Base-by-base conservation (phyloP, 2,797 vertebrate genomes). In the Cyclura pinguis region DNA sequence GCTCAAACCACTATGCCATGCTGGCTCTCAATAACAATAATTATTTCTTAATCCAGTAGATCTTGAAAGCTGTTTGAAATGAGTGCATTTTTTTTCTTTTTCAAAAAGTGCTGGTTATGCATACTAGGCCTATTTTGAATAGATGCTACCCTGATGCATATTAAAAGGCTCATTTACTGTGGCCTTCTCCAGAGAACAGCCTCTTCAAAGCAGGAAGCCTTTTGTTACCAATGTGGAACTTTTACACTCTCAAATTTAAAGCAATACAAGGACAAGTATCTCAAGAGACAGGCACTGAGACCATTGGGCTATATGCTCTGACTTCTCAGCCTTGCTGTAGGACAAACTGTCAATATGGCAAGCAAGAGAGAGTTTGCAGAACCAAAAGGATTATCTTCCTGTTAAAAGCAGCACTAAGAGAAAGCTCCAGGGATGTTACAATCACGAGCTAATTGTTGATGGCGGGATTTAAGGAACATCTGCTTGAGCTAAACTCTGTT, bases 181-280 rank as follows among this genome's bases (percentile, higher is more conserved):
- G 64, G 16, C 32, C 2, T 69, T 38, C 32, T 74, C 55, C 18
- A 22, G 69, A 27, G 22, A 52, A 85, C 50, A 74, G 69, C 1
- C 69, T 85, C 29, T 35, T 57, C 69, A 74, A 72, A 57, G 3
- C 4, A 73, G 69, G 64, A 27, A n/a, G 38, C 14, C 32, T 38
- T 85, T 52, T 74, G 50, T 74, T 74, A 85, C 55, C 84, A 85
- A 29, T 38, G n/a, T 74, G 69, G 52, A 73, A 74, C 87, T 69
- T 64, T 42, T 42, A 24, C 1, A 38, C 55, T 55, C 32, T 50
- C 62, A 42, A 50, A 72, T 74, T 88, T 81, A 35, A 81, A 88
- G 64, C 59, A 52, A 85, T 72, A 69, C 47, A 67, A 81, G 47
- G 47, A 35, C 7, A 57, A 14, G 1, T 50, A 32, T 88, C 78